Conservation (phyloP, 2,888 invertebrate genomes). For the Cremastinae sp. region DNA sequence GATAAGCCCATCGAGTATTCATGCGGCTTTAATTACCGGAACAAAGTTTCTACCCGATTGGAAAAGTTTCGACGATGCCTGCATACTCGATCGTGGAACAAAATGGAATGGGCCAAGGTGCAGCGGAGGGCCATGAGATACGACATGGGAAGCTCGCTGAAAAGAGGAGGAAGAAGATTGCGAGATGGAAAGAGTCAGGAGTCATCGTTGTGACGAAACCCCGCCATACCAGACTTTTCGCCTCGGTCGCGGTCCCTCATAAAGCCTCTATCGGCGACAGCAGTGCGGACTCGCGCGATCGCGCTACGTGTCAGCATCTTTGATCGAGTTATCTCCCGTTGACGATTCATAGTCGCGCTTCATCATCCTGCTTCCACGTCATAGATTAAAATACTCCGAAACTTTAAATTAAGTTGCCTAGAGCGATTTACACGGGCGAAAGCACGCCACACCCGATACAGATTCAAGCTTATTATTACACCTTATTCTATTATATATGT, state of each 20-base stretch:
- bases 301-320: constrained; percentile 64
- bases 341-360: constrained; percentile 72
- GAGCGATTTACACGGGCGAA: constrained; percentile 49
- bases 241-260: constrained; percentile 44
- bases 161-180: constrained; percentile 7
- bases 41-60: constrained; percentile 79
- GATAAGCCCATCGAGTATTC: constrained; percentile 76
- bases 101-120: constrained; percentile 53
- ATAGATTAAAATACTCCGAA: constrained; percentile 69
- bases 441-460: constrained; percentile 5
- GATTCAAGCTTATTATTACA: neutral
- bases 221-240: constrained; percentile 18
- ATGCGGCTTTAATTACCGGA: constrained; percentile 79
- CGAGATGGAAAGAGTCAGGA: constrained; percentile 30
- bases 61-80: constrained; percentile 79
- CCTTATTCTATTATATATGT: no score
- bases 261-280: constrained; percentile 48
- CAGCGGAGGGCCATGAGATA: constrained; percentile 14
- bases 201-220: constrained; percentile 41
- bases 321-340: constrained; percentile 74
- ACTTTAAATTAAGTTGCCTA: constrained; percentile 70
- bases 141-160: constrained; percentile 34
- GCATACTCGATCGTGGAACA: constrained; percentile 75
- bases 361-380: constrained; percentile 60
- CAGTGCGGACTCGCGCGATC: constrained; percentile 27